phyloP scores from a whole-genome alignment of 1,140 invertebrate species.

The Neodiprion fabricii region DNA sequence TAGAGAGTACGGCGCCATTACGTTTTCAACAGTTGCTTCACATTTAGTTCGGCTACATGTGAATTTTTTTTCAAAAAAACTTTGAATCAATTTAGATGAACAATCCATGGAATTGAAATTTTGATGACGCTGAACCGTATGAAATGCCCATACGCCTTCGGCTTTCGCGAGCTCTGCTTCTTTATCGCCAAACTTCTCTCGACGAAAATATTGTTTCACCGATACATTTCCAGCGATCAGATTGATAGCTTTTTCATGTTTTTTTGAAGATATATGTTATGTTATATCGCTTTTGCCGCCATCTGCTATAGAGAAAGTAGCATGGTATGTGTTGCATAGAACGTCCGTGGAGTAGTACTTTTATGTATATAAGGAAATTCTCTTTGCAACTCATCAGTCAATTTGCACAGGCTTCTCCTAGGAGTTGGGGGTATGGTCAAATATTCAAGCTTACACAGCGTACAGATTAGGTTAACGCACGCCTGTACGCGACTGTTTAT shows the following conservation, averaged over 20 bases:
- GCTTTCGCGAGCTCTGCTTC: slow-evolving; percentile 21
- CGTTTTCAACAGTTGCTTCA: slow-evolving; percentile 31
- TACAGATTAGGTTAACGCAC: not conserved
- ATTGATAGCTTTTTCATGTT: slow-evolving; percentile 45
- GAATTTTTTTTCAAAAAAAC: slow-evolving; percentile 34
- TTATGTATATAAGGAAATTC: slow-evolving; percentile 39
- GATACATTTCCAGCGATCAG: slow-evolving; percentile 40
- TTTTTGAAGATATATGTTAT: slow-evolving; percentile 48
- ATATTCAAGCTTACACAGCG: not conserved
- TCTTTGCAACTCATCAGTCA: slow-evolving; percentile 26
- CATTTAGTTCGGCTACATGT: slow-evolving; percentile 33
- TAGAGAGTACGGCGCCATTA: slow-evolving; percentile 22
- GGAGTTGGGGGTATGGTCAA: not conserved
- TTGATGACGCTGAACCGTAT: slow-evolving; percentile 31
- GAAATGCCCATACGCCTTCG: slow-evolving; percentile 30
- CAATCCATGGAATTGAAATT: slow-evolving; percentile 37
- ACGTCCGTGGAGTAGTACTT: slow-evolving; percentile 41
- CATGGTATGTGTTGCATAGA: slow-evolving; percentile 45
- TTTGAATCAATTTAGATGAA: slow-evolving; percentile 31
- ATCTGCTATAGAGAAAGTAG: slow-evolving; percentile 43
- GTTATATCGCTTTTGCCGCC: slow-evolving; percentile 47
- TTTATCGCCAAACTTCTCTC: slow-evolving; percentile 14
- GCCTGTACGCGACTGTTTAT: not conserved
- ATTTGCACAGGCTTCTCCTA: slow-evolving; percentile 19
- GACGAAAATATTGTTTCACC: slow-evolving; percentile 38